These are phyloP conservation scores for Spisula solida DNA, from an alignment of 2,888 invertebrate genomes.

Conservation along the genomic window DNA sequence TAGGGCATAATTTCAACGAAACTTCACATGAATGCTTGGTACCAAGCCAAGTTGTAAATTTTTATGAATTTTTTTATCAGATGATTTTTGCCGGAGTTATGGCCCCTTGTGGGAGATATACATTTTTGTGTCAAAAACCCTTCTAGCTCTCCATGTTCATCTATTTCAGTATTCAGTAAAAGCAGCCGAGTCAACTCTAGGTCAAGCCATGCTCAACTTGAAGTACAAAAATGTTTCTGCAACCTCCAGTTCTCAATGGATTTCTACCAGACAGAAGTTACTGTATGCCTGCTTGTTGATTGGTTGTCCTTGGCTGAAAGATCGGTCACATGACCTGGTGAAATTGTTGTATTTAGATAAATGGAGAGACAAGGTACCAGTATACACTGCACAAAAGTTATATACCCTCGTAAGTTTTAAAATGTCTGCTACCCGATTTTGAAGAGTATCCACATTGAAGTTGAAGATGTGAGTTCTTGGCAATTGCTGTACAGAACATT, in stretches of 20 bases:
- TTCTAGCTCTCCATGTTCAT: background rate
- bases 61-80: no score
- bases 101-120: no score
- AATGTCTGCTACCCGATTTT: no score
- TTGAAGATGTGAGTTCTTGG: no score
- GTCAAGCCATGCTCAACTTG: slow-evolving; percentile 94
- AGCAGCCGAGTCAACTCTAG: slow-evolving; percentile 90
- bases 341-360: slow-evolving; percentile 67
- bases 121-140: no score
- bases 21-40: no score
- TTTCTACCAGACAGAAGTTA: slow-evolving; percentile 81
- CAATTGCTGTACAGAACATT: no score
- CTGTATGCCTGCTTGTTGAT: slow-evolving; percentile 81
- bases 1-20: no score
- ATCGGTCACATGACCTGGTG: slow-evolving; percentile 77
- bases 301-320: slow-evolving; percentile 83
- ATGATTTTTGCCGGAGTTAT: no score
- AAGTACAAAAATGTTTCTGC: slow-evolving; percentile 89
- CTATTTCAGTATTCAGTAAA: slow-evolving; percentile 81
- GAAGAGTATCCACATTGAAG: no score
- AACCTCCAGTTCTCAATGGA: slow-evolving; percentile 71
- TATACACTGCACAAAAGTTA: background rate
- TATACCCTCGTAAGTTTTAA: background rate
- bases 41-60: no score
- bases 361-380: slow-evolving; percentile 73